These are phyloP conservation scores for Carabus problematicus DNA, from an alignment of 2,888 invertebrate species.

Conservation along the genomic window DNA sequence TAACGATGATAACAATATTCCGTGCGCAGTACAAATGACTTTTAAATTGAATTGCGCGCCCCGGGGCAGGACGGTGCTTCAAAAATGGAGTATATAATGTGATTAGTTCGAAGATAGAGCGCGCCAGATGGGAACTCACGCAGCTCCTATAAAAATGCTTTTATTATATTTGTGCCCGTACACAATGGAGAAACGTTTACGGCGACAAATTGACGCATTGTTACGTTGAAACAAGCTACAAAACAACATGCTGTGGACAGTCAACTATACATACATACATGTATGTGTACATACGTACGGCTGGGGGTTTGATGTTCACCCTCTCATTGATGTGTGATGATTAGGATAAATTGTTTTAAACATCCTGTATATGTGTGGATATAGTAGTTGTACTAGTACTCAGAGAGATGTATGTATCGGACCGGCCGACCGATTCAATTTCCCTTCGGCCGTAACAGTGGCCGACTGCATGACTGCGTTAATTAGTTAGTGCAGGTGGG, in stretches of 20 bases:
- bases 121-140: slow-evolving; percentile 57
- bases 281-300: slow-evolving; percentile 52
- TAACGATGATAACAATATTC: slow-evolving; percentile 60
- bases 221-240: slow-evolving; percentile 44
- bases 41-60: slow-evolving; percentile 71
- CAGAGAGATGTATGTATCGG: no score
- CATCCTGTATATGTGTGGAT: no score
- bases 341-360: slow-evolving; percentile 54
- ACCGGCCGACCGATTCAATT: no score
- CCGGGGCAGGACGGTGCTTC: slow-evolving; percentile 56
- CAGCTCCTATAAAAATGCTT: slow-evolving; percentile 58
- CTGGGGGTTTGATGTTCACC: slow-evolving; percentile 53
- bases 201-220: slow-evolving; percentile 58
- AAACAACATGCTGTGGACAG: neutral
- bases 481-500: no score
- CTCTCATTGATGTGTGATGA: slow-evolving; percentile 51
- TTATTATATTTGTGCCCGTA: slow-evolving; percentile 54
- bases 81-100: slow-evolving; percentile 73
- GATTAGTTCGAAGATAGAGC: slow-evolving; percentile 65
- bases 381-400: no score
- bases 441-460: no score
- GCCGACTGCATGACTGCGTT: no score
- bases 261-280: slow-evolving; percentile 23
- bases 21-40: slow-evolving; percentile 68
- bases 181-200: slow-evolving; percentile 55